Base-by-base conservation (phyloP, 64 coral and sea anemone species). In the Catalaphyllia jardinei region DNA sequence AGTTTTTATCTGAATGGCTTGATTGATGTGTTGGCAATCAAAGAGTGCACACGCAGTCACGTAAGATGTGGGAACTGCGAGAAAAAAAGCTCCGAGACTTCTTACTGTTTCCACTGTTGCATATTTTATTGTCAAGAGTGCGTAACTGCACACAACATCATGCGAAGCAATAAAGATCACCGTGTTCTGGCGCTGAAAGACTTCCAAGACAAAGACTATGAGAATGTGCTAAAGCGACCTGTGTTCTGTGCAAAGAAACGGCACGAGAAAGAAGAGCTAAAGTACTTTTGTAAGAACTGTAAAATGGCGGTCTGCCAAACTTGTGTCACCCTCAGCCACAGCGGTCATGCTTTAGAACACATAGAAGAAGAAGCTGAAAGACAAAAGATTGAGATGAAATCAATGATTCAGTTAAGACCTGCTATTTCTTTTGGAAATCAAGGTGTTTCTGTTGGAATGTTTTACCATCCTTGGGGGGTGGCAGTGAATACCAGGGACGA, bases 241-340 rank as follows among this genome's bases (percentile, higher is more conserved):
- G 30, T 78, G 49, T 89, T 86, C 74, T 95, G 93, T 88, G 78
- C 72, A 60, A 86, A 88, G 19, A 79, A 78, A 15, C 73, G 84
- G 20, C 93, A 94, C 49, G 88, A 94, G 51, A 94, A 80, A 51
- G 88, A 95, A 54, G 75, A 77, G 0, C 12, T 95, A 61, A 78
- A 81, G n/a, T 95, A 86, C 30, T 95, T 86, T 64, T 95, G 93
- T 67, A 54, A 29, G 2, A 88, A 91, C 29, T 95, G 93, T 72
- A 72, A 86, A 35, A 83, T 79, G 24, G 59, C 72, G 24, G 62
- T 88, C 14, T 88, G 87, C 54, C 72, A 88, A 28, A 88, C 55
- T 13, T 88, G 87, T 57, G 52, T 67, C 64, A 67, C n/a, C 20
- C 20, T n/a, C n/a, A n/a, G n/a, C n/a, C n/a, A n/a, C n/a, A n/a